Evolutionary conservation across 2,888 invertebrate genomes (phyloP).

Genomic region (Sarcophaga carnaria): DNA sequence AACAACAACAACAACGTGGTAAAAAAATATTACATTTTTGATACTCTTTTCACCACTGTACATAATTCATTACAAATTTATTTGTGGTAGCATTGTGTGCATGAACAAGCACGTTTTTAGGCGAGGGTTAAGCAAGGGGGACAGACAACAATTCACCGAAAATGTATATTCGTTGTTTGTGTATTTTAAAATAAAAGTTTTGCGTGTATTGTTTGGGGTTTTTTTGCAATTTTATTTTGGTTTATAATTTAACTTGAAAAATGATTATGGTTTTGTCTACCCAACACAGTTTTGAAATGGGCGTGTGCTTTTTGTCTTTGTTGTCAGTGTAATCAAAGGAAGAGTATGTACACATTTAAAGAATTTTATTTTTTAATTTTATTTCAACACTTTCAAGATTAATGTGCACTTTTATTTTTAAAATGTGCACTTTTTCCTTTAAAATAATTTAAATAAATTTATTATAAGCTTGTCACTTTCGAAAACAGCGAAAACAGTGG

Average conservation of each 20-base stretch:
- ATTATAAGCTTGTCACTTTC: too few relatives aligned
- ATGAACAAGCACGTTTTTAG: constrained; percentile 20
- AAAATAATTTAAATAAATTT: not conserved
- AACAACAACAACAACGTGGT: constrained; percentile 20
- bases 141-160: not conserved
- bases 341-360: not conserved
- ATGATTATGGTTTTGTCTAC: constrained; percentile 52
- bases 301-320: constrained; percentile 32
- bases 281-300: constrained; percentile 46
- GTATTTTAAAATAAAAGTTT: constrained; percentile 31
- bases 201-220: constrained; percentile 25
- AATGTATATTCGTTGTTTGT: not conserved
- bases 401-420: constrained; percentile 46
- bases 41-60: not conserved
- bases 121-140: constrained; percentile 3
- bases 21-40: constrained; percentile 37
- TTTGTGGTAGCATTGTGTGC: not conserved
- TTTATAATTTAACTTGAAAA: not conserved
- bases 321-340: constrained; percentile 19
- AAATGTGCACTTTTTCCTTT: constrained; percentile 19
- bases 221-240: not conserved
- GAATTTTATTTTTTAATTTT: constrained; percentile 44
- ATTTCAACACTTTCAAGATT: constrained; percentile 45
- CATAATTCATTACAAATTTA: constrained; percentile 38
- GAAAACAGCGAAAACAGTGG: too few relatives aligned